Evolutionary conservation across 2,888 invertebrate genomes (phyloP).

Genomic region (Leptothorax acervorum): DNA sequence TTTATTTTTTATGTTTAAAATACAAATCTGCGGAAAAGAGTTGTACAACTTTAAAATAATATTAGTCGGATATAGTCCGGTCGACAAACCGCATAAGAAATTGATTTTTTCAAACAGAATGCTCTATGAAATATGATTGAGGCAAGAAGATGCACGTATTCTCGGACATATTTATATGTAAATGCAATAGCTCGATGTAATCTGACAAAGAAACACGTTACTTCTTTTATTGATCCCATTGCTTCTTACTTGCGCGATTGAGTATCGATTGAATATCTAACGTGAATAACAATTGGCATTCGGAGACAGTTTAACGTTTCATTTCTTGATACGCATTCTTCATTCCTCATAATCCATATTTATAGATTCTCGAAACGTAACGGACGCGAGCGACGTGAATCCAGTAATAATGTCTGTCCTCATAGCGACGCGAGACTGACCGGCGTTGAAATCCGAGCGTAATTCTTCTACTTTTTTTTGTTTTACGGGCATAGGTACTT

Average conservation of each 20-base stretch:
- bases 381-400: slow-evolving; percentile 4
- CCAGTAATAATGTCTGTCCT: slow-evolving; percentile 5
- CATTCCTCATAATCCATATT: slow-evolving; percentile 19
- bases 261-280: slow-evolving; percentile 64
- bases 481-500: neutral
- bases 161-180: slow-evolving; percentile 38
- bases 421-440: neutral
- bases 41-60: neutral
- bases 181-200: slow-evolving; percentile 46
- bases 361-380: slow-evolving; percentile 20
- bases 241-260: slow-evolving; percentile 29
- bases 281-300: slow-evolving; percentile 34
- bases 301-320: slow-evolving; percentile 43
- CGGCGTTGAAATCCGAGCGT: neutral
- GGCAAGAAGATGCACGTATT: neutral
- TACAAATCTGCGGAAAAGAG: neutral
- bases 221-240: neutral
- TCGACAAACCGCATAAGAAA: neutral
- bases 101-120: neutral
- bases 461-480: neutral
- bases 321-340: slow-evolving; percentile 30
- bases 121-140: slow-evolving; percentile 2
- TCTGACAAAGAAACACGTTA: slow-evolving; percentile 40
- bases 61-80: neutral
- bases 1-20: neutral